These are phyloP conservation scores for Girardinichthys multiradiatus DNA, from an alignment of 2,113 vertebrate genomes.

Conservation along the genomic window DNA sequence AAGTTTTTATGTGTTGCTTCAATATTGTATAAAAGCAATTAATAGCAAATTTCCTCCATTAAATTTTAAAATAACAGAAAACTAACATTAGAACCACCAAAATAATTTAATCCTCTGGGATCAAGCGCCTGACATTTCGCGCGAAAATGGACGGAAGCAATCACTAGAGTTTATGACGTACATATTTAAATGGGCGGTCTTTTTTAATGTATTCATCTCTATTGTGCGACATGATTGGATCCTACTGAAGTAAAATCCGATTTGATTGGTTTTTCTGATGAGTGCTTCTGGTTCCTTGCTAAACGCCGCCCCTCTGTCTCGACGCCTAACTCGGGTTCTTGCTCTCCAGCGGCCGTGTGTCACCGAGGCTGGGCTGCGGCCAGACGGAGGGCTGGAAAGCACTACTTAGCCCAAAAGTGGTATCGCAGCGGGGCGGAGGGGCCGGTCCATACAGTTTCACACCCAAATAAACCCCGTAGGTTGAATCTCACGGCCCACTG, in stretches of 20 bases:
- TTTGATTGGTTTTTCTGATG: conserved; percentile 62
- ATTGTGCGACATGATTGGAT: conserved; percentile 54
- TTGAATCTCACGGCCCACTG: conserved; percentile 42
- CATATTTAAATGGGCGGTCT: conserved; percentile 36
- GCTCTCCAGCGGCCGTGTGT: conserved; percentile 79
- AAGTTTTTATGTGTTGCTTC: neutral
- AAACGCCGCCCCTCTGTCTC: conserved; percentile 42
- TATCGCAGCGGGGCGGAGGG: conserved; percentile 71
- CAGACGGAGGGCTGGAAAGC: conserved; percentile 68
- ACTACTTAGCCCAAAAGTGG: conserved; percentile 52
- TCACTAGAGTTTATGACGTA: conserved; percentile 59
- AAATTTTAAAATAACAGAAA: too few relatives aligned
- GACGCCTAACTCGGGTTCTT: conserved; percentile 58
- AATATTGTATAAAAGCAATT: neutral
- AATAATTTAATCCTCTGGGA: neutral
- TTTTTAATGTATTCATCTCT: neutral
- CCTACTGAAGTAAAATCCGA: neutral
- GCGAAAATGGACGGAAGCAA: conserved; percentile 73
- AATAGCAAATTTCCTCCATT: neutral
- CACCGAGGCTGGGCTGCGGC: conserved; percentile 76
- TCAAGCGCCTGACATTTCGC: conserved; percentile 65
- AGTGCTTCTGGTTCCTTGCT: conserved; percentile 11
- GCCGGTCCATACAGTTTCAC: conserved; percentile 66
- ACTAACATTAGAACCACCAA: neutral
- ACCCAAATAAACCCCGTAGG: conserved; percentile 27